Evolutionary conservation across 2,113 vertebrate genomes (phyloP).

Genomic region (Myocastor coypus): DNA sequence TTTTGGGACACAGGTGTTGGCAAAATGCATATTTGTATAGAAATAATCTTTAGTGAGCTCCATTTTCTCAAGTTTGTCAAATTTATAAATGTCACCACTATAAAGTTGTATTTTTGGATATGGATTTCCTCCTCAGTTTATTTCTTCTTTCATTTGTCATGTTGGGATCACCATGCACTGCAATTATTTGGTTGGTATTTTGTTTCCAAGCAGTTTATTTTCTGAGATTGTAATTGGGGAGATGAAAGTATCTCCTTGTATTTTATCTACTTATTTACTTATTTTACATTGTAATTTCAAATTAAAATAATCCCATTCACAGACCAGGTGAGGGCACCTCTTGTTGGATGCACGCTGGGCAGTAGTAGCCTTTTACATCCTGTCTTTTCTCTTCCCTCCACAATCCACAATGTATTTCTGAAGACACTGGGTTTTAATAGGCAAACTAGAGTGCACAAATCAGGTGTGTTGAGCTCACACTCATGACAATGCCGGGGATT

Average conservation of each 20-base stretch:
- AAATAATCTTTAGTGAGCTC: slow-evolving; percentile 92
- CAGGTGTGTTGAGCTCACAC: slow-evolving; percentile 23
- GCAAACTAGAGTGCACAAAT: neutral
- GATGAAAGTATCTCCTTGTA: slow-evolving; percentile 74
- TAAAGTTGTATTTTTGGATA: slow-evolving; percentile 83
- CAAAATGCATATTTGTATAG: slow-evolving; percentile 90
- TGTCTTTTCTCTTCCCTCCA: neutral
- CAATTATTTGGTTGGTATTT: slow-evolving; percentile 57
- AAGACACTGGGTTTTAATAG: neutral
- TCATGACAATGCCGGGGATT: neutral
- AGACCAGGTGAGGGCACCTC: slow-evolving; percentile 58
- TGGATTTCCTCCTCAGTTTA: slow-evolving; percentile 79
- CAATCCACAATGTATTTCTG: neutral
- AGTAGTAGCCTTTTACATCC: neutral
- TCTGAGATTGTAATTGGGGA: slow-evolving; percentile 72
- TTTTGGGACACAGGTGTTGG: slow-evolving; percentile 83
- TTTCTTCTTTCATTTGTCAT: slow-evolving; percentile 82
- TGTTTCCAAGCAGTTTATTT: slow-evolving; percentile 81
- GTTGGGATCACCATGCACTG: slow-evolving; percentile 73
- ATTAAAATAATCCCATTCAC: slow-evolving; percentile 68
- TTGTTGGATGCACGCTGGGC: neutral
- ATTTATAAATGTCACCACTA: slow-evolving; percentile 83
- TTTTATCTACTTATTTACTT: slow-evolving; percentile 47
- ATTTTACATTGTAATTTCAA: slow-evolving; percentile 59
- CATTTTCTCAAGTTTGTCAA: slow-evolving; percentile 86